Evolutionary conservation across 2,113 vertebrate genomes (phyloP).

Genomic region (Thamnophis sirtalis): DNA sequence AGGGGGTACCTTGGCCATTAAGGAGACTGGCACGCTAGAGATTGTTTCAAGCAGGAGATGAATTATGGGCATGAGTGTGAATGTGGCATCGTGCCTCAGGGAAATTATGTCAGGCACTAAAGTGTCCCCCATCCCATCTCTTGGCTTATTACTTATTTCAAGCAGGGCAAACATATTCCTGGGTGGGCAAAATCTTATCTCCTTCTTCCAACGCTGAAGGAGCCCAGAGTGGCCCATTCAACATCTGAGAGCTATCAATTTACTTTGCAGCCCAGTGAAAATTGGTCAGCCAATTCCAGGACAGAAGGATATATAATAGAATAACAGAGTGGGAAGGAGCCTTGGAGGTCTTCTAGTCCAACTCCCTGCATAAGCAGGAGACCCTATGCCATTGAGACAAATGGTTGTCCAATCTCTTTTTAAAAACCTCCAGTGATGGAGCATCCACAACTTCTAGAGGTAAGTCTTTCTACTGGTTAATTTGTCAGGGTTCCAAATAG

Average conservation of each 20-base stretch:
- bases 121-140: slow-evolving; percentile 38
- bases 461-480: too few species aligned
- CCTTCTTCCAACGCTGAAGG: slow-evolving; percentile 16
- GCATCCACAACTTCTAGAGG: background rate
- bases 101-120: slow-evolving; percentile 72
- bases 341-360: background rate
- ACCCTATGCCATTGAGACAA: background rate
- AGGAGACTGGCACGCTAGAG: slow-evolving; percentile 74
- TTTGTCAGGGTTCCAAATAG: too few species aligned
- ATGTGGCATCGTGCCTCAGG: slow-evolving; percentile 69
- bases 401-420: background rate
- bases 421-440: background rate
- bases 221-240: background rate
- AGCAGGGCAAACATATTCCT: background rate
- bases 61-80: slow-evolving; percentile 70
- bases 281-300: background rate
- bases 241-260: background rate
- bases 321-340: background rate
- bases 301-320: background rate
- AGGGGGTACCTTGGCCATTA: slow-evolving; percentile 88
- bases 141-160: slow-evolving; percentile 49
- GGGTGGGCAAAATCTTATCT: background rate
- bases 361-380: background rate
- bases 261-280: slow-evolving; percentile 10
- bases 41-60: slow-evolving; percentile 77